Conservation (phyloP, 2,888 invertebrate genomes). For the Cantharis rufa region DNA sequence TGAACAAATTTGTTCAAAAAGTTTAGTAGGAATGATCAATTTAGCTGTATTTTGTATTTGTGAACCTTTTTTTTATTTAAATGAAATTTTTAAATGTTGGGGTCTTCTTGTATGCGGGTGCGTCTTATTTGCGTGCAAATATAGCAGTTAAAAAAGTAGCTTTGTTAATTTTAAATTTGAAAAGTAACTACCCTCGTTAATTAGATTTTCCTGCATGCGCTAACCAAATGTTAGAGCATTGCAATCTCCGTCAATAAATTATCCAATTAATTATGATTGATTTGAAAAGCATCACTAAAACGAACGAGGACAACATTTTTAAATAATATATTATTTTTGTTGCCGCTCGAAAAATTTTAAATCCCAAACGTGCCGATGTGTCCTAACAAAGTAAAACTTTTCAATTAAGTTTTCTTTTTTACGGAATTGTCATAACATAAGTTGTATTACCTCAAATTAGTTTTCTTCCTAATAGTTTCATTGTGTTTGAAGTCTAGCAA, state of each 20-base stretch:
- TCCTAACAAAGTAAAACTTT: neutral
- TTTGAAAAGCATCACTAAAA: neutral
- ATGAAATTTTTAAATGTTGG: neutral
- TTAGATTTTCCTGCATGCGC: conserved; percentile 5
- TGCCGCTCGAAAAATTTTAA: neutral
- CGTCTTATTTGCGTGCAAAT: neutral
- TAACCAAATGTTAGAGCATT: conserved; percentile 1
- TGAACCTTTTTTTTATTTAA: neutral
- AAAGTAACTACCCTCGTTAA: conserved; percentile 5
- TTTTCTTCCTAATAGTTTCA: neutral
- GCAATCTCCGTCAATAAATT: conserved; percentile 6
- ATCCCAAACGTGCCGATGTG: neutral
- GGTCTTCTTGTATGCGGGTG: neutral
- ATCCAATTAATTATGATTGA: conserved; percentile 6
- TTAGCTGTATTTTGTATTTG: neutral
- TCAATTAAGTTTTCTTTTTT: neutral
- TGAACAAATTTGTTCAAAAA: neutral
- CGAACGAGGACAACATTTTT: neutral
- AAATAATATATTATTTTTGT: neutral
- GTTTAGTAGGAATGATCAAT: neutral
- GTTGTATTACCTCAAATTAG: neutral
- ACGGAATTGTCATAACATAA: neutral
- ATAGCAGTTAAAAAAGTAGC: neutral
- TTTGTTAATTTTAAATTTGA: neutral
- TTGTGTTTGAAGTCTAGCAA: neutral